Evolutionary conservation across 2,888 invertebrate genomes (phyloP).

Genomic region (Spicauda simplicius): DNA sequence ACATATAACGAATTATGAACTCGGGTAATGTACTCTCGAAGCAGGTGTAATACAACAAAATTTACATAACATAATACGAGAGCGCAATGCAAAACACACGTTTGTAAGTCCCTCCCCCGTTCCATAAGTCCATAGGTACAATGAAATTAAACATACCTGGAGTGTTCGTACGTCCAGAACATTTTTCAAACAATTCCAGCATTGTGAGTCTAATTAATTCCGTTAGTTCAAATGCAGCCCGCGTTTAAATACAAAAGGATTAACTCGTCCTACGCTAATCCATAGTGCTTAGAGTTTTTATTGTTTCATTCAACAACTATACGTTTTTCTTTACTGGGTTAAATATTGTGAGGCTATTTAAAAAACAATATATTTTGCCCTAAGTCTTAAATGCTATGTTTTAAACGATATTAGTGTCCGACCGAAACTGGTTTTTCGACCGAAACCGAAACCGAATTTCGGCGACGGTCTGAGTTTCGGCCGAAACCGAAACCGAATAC

Average conservation of each 20-base stretch:
- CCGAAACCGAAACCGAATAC: too few relatives aligned
- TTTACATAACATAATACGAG: slow-evolving; percentile 3
- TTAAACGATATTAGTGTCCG: too few relatives aligned
- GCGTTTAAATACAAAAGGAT: slow-evolving; percentile 14
- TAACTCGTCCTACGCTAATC: slow-evolving; percentile 16
- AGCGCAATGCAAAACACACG: not conserved
- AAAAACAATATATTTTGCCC: too few relatives aligned
- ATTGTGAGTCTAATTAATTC: slow-evolving; percentile 26
- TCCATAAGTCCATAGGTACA: slow-evolving; percentile 9
- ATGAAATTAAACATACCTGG: slow-evolving; percentile 11
- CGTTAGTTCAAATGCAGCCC: slow-evolving; percentile 28
- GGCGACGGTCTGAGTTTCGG: too few relatives aligned
- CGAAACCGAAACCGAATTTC: too few relatives aligned
- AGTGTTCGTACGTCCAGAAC: slow-evolving; percentile 7
- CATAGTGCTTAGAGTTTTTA: not conserved
- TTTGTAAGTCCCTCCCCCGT: not conserved
- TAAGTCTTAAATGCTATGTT: too few relatives aligned
- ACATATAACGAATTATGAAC: not conserved
- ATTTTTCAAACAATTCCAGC: slow-evolving; percentile 26
- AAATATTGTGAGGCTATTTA: too few relatives aligned
- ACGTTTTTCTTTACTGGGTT: not conserved
- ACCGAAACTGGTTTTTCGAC: too few relatives aligned
- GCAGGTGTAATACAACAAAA: not conserved
- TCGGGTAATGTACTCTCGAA: not conserved
- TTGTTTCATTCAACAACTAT: not conserved